These are phyloP conservation scores for Tragelaphus buxtoni DNA, from an alignment of 2,113 vertebrate species.

Conservation along the genomic window DNA sequence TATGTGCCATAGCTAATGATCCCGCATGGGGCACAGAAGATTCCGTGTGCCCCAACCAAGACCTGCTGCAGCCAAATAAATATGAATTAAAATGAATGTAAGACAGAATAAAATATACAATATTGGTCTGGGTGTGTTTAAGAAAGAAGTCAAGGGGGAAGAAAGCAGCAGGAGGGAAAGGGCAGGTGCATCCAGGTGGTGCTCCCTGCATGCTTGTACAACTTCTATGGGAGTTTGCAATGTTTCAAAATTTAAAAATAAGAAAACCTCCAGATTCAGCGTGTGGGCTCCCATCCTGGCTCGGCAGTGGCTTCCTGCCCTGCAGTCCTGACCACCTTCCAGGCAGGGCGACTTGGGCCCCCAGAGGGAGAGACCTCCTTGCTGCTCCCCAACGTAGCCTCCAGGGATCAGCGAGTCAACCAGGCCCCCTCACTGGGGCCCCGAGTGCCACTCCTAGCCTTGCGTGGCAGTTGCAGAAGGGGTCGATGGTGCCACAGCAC, in stretches of 20 bases:
- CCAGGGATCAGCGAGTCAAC: not conserved
- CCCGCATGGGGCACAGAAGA: not conserved
- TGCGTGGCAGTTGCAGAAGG: not conserved
- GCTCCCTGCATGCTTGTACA: not conserved
- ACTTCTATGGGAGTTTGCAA: not conserved
- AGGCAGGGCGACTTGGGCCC: not conserved
- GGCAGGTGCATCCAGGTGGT: not conserved
- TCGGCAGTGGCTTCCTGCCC: not conserved
- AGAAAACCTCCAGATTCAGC: not conserved
- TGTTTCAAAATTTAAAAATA: not conserved
- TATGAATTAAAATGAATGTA: not conserved
- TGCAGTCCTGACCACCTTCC: not conserved
- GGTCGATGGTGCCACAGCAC: not conserved
- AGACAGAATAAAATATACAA: not conserved
- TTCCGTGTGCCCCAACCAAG: not conserved
- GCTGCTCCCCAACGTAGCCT: not conserved
- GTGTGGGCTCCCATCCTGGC: not conserved
- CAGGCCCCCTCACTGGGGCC: not conserved
- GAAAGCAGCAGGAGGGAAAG: not conserved
- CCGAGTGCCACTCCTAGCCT: not conserved
- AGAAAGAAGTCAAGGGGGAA: not conserved
- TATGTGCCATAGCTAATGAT: not conserved
- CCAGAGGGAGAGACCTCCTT: not conserved
- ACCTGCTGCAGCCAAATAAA: not conserved
- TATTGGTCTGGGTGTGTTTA: not conserved